These are phyloP conservation scores for Athalia rosae DNA, from an alignment of 2,888 invertebrate genomes.

Conservation along the genomic window DNA sequence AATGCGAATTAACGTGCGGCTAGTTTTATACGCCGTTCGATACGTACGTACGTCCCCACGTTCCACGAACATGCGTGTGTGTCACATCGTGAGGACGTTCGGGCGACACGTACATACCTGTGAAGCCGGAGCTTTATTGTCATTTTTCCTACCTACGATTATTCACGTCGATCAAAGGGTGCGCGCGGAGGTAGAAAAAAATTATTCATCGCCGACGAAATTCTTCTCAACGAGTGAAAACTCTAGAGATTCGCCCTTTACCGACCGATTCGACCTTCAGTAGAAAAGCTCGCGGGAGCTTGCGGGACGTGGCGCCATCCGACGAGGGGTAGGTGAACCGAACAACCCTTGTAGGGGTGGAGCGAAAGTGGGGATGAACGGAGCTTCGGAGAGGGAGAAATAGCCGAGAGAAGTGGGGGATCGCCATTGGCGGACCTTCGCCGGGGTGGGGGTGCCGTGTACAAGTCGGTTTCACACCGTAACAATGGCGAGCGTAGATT, in stretches of 20 bases:
- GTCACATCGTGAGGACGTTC: no score
- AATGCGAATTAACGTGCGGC: slow-evolving; percentile 28
- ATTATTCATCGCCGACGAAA: not conserved
- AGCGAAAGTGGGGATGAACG: slow-evolving; percentile 19
- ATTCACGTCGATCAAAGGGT: not conserved
- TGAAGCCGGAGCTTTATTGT: not conserved
- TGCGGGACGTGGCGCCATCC: slow-evolving; percentile 40
- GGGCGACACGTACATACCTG: no score
- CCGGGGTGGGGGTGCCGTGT: slow-evolving; percentile 55
- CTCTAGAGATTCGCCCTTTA: not conserved
- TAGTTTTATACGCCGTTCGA: slow-evolving; percentile 20
- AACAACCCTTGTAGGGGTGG: slow-evolving; percentile 5
- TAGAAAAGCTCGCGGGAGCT: not conserved
- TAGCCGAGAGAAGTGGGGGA: slow-evolving; percentile 18
- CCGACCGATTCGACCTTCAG: slow-evolving; percentile 22
- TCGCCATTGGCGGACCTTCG: slow-evolving; percentile 22
- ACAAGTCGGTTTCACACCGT: slow-evolving; percentile 61
- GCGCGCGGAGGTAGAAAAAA: not conserved
- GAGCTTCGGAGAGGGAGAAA: slow-evolving; percentile 13
- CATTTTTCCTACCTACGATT: not conserved
- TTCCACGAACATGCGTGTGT: not conserved
- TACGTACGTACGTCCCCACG: no score
- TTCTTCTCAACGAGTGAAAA: not conserved
- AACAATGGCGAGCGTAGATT: slow-evolving; percentile 45
- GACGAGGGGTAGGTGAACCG: slow-evolving; percentile 27